Evolutionary conservation across 2,113 vertebrate genomes (phyloP).

Genomic region (Scalopus aquaticus): DNA sequence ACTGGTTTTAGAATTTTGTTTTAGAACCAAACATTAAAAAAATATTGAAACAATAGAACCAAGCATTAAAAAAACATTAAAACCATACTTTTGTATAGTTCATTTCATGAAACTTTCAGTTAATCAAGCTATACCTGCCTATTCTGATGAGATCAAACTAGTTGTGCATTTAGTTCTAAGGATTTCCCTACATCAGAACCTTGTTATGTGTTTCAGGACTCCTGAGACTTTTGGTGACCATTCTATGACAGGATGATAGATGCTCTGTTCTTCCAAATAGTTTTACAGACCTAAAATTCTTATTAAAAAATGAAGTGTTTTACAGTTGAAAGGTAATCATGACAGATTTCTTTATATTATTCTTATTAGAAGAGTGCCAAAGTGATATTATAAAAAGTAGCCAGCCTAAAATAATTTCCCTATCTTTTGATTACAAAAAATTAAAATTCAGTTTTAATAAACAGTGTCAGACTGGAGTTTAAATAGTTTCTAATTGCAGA

Average conservation of each 20-base stretch:
- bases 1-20: constrained; percentile 48
- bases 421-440: constrained; percentile 62
- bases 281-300: constrained; percentile 39
- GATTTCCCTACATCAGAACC: constrained; percentile 23
- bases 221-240: background rate
- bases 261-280: background rate
- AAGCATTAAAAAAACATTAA: constrained; percentile 31
- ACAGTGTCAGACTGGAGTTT: constrained; percentile 64
- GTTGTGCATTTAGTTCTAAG: background rate
- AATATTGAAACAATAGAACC: constrained; percentile 14
- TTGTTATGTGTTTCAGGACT: background rate
- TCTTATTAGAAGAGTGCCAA: constrained; percentile 43
- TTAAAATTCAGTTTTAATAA: constrained; percentile 64
- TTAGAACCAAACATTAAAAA: constrained; percentile 43
- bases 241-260: background rate
- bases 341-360: constrained; percentile 14
- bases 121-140: background rate
- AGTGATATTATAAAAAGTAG: background rate
- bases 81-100: constrained; percentile 9
- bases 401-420: background rate
- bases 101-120: constrained; percentile 20
- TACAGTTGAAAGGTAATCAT: constrained; percentile 28
- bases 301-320: constrained; percentile 48
- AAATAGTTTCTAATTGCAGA: constrained; percentile 69
- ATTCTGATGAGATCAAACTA: constrained; percentile 8